Conservation (phyloP, 2,797 vertebrate species). For the Taenioides sp. region DNA sequence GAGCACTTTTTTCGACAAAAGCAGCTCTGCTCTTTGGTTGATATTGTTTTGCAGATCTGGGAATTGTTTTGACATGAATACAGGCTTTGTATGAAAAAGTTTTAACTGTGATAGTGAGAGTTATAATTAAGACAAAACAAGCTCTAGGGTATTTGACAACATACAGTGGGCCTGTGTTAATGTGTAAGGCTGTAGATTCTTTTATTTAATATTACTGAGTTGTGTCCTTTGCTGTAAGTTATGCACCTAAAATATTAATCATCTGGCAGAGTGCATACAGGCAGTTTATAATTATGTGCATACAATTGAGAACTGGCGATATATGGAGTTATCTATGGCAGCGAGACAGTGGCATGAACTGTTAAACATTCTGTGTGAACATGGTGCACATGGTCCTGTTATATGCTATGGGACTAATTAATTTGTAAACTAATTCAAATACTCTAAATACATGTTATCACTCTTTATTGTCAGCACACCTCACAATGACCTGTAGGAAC, state of each 20-base stretch:
- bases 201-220: not conserved
- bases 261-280: not conserved
- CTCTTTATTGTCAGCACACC: constrained; percentile 26
- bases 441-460: constrained; percentile 26
- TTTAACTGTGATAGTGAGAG: constrained; percentile 3
- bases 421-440: constrained; percentile 38
- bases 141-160: not conserved
- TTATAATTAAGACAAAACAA: constrained; percentile 9
- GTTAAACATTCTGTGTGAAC: constrained; percentile 16
- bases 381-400: not conserved
- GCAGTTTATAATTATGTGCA: not conserved
- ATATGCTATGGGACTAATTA: constrained; percentile 30
- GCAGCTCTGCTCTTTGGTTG: not conserved
- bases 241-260: not conserved
- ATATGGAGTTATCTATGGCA: not conserved
- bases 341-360: constrained; percentile 5
- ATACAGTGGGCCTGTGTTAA: not conserved
- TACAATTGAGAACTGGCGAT: not conserved
- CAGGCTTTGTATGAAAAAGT: constrained; percentile 25
- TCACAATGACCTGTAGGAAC: constrained; percentile 27
- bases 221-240: not conserved
- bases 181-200: not conserved
- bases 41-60: constrained; percentile 7
- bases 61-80: constrained; percentile 11
- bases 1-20: constrained; percentile 9